Percentiles rank a stretch among this genome's conserved stretches.
Conservation (phyloP, 2,888 invertebrate species). For the Drosophila flavopinicola region DNA sequence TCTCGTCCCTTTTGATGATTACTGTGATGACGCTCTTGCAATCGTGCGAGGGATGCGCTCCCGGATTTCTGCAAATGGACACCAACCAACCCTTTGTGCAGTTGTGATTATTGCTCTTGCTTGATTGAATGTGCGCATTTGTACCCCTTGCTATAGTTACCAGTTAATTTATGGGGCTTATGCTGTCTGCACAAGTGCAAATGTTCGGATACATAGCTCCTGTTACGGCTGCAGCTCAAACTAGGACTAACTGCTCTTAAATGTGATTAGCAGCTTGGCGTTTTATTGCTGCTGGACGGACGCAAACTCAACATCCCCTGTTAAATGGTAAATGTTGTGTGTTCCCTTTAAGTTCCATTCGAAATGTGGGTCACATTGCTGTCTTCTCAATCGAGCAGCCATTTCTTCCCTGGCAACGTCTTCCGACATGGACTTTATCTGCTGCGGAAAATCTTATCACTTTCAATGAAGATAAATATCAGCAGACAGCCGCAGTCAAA, state of each 20-base stretch:
- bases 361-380: conserved; percentile 49
- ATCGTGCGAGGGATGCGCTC: conserved; percentile 10
- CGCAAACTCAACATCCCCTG: neutral
- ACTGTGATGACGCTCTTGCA: conserved; percentile 10
- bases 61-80: neutral
- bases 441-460: conserved; percentile 63
- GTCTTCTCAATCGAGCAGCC: conserved; percentile 46
- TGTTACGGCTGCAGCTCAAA: conserved; percentile 22
- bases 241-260: conserved; percentile 38
- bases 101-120: conserved; percentile 23
- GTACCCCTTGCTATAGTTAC: conserved; percentile 76
- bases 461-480: conserved; percentile 56
- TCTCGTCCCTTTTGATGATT: conserved; percentile 9
- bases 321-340: neutral
- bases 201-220: neutral
- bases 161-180: conserved; percentile 79
- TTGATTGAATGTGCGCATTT: conserved; percentile 23
- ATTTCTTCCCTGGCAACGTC: conserved; percentile 39
- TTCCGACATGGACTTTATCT: conserved; percentile 44
- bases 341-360: conserved; percentile 18
- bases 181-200: conserved; percentile 52
- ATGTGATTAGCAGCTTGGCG: conserved; percentile 54
- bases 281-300: conserved; percentile 32
- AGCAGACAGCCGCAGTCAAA: conserved; percentile 42
- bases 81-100: conserved; percentile 29